These are phyloP conservation scores for Thamnophis elegans DNA, from an alignment of 2,797 vertebrate species.

Conservation along the genomic window DNA sequence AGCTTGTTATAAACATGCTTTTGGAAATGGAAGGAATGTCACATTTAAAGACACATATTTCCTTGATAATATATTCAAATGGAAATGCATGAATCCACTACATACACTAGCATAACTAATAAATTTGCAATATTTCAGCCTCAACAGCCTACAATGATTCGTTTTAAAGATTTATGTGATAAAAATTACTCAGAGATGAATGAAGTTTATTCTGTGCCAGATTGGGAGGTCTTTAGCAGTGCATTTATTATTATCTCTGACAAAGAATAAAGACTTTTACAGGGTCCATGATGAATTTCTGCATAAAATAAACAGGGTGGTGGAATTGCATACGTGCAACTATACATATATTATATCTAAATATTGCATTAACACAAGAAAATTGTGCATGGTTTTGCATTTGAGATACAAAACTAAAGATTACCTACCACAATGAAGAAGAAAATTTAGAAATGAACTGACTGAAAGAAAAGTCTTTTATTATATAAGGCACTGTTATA, in stretches of 20 bases:
- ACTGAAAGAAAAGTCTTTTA: background rate
- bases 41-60: slow-evolving; percentile 76
- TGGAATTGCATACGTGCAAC: slow-evolving; percentile 9
- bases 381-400: background rate
- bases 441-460: background rate
- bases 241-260: slow-evolving; percentile 80
- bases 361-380: background rate
- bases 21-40: slow-evolving; percentile 66
- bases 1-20: slow-evolving; percentile 58
- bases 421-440: background rate
- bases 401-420: background rate
- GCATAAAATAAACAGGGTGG: slow-evolving; percentile 63
- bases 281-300: slow-evolving; percentile 71
- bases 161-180: slow-evolving; percentile 77
- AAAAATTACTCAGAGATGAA: slow-evolving; percentile 76
- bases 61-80: slow-evolving; percentile 72
- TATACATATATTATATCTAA: slow-evolving; percentile 25
- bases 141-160: slow-evolving; percentile 74
- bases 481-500: background rate
- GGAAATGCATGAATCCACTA: slow-evolving; percentile 75
- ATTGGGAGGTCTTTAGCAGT: slow-evolving; percentile 75
- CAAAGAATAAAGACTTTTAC: slow-evolving; percentile 72
- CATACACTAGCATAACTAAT: slow-evolving; percentile 73
- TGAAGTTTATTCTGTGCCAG: slow-evolving; percentile 75
- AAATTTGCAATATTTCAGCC: slow-evolving; percentile 77